phyloP scores from a whole-genome alignment of 2,888 invertebrate species.

The Girardia tigrina region DNA sequence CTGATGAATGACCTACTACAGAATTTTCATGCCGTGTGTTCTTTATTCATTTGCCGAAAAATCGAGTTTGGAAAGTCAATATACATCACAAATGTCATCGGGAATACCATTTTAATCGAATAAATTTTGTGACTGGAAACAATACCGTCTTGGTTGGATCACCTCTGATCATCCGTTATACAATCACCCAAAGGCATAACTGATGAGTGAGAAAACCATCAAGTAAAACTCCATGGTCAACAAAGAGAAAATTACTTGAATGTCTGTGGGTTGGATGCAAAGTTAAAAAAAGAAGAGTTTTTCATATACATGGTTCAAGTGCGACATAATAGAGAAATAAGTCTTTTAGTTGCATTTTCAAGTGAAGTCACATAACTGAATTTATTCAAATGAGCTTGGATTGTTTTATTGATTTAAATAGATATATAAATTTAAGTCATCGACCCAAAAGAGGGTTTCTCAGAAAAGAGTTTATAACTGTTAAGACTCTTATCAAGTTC shows the following conservation, averaged over 20 bases:
- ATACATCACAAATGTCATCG: not conserved
- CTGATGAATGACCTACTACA: too few species aligned
- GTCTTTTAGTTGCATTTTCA: constrained; percentile 27
- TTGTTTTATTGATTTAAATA: not conserved
- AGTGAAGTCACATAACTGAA: not conserved
- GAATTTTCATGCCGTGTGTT: too few species aligned
- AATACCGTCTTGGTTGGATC: not conserved
- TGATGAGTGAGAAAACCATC: not conserved
- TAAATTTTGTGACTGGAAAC: constrained; percentile 7
- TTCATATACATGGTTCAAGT: constrained; percentile 27
- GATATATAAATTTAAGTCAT: not conserved
- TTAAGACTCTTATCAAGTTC: not conserved
- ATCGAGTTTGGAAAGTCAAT: constrained; percentile 1
- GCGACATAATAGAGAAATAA: constrained; percentile 14
- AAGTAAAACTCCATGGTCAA: not conserved
- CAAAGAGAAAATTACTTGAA: not conserved
- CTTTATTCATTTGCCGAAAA: constrained; percentile 1
- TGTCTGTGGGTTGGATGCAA: constrained; percentile 7
- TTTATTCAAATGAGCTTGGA: not conserved
- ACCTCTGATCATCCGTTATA: not conserved
- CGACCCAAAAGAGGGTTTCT: not conserved
- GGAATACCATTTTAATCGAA: not conserved
- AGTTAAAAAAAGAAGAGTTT: not conserved
- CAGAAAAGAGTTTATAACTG: not conserved
- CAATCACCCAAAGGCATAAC: not conserved